Conservation (phyloP, 2,888 invertebrate species). For the Cremastinae sp. region DNA sequence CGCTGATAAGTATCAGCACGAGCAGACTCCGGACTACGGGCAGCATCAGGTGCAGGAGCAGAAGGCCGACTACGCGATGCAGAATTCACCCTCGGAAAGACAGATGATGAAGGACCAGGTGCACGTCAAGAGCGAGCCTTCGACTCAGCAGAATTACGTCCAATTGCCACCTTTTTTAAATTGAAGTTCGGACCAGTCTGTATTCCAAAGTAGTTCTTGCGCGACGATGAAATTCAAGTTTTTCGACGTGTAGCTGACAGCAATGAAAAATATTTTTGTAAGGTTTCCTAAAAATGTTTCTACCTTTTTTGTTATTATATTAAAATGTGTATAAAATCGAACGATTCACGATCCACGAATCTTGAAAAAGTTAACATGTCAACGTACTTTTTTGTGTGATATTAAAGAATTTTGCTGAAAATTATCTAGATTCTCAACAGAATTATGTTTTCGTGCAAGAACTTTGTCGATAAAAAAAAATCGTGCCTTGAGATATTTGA, state of each 20-base stretch:
- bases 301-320: too few species aligned
- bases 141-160: slow-evolving; percentile 84
- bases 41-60: slow-evolving; percentile 70
- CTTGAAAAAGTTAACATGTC: too few species aligned
- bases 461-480: too few species aligned
- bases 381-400: too few species aligned
- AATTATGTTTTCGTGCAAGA: too few species aligned
- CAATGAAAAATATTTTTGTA: too few species aligned
- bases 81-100: slow-evolving; percentile 71
- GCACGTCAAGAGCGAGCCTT: slow-evolving; percentile 83
- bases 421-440: too few species aligned
- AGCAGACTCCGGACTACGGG: slow-evolving; percentile 84
- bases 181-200: slow-evolving; percentile 80
- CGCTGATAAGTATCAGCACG: slow-evolving; percentile 77
- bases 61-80: slow-evolving; percentile 76
- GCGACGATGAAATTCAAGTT: background rate
- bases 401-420: too few species aligned
- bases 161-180: slow-evolving; percentile 90
- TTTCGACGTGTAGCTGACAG: too few species aligned
- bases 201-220: slow-evolving; percentile 67
- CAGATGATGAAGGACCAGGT: slow-evolving; percentile 79
- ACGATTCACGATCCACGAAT: too few species aligned
- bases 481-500: too few species aligned
- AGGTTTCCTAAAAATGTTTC: background rate
- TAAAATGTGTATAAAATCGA: too few species aligned